Conservation (phyloP, 2,888 invertebrate species). For the Drosophila colorata region DNA sequence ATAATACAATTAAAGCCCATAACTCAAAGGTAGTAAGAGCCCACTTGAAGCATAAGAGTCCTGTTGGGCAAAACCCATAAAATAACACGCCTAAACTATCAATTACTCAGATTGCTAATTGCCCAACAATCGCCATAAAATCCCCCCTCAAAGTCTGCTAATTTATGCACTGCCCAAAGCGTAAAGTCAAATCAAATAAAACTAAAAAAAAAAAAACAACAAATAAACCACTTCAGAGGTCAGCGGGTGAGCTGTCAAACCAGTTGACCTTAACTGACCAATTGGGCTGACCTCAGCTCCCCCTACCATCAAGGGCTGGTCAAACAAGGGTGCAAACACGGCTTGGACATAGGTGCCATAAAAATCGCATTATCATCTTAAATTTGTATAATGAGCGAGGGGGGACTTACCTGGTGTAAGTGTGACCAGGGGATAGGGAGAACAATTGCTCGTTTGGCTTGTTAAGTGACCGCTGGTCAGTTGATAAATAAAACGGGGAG, state of each 20-base stretch:
- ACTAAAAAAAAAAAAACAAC: slow-evolving; percentile 41
- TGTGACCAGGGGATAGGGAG: slow-evolving; percentile 17
- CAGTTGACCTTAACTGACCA: slow-evolving; percentile 67
- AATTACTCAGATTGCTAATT: slow-evolving; percentile 68
- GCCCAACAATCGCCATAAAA: slow-evolving; percentile 45
- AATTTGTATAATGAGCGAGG: slow-evolving; percentile 52
- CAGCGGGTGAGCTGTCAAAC: slow-evolving; percentile 60
- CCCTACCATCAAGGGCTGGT: slow-evolving; percentile 4
- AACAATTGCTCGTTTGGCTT: slow-evolving; percentile 38
- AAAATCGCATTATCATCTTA: slow-evolving; percentile 70
- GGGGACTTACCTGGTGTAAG: slow-evolving; percentile 22
- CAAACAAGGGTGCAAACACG: slow-evolving; percentile 56
- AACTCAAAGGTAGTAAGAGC: not conserved
- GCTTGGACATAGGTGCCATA: slow-evolving; percentile 50
- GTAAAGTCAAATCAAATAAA: slow-evolving; percentile 73
- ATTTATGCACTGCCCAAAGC: slow-evolving; percentile 78
- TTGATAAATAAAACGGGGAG: not conserved
- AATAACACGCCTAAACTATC: slow-evolving; percentile 43
- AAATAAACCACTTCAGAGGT: slow-evolving; percentile 56
- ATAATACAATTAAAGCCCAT: not conserved
- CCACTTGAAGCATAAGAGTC: slow-evolving; percentile 2
- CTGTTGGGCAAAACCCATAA: slow-evolving; percentile 8
- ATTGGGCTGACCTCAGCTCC: slow-evolving; percentile 39
- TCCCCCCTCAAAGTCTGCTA: slow-evolving; percentile 55
- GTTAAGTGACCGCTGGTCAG: slow-evolving; percentile 55